These are phyloP conservation scores for Himalopsyche japonica DNA, from an alignment of 2,888 invertebrate genomes.

Conservation along the genomic window DNA sequence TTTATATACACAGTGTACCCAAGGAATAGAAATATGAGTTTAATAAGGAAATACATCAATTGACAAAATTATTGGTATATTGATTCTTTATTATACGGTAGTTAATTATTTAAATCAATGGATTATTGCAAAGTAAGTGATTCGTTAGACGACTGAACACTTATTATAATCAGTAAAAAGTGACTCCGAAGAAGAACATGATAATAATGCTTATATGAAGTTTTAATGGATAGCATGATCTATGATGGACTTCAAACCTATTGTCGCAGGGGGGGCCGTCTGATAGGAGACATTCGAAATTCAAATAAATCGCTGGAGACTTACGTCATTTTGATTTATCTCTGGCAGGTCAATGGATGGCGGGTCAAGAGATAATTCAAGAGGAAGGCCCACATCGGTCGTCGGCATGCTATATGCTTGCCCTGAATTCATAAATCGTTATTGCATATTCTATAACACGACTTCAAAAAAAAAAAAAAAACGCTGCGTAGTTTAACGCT, in stretches of 20 bases:
- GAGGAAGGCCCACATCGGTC: slow-evolving; percentile 21
- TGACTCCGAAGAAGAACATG: background rate
- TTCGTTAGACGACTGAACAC: no score
- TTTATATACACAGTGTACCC: no score
- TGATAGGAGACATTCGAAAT: background rate
- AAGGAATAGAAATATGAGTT: no score
- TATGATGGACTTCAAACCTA: background rate
- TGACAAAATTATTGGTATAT: no score
- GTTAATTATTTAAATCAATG: no score
- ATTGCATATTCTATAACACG: background rate
- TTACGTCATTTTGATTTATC: slow-evolving; percentile 29
- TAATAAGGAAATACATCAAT: no score
- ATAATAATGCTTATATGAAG: background rate
- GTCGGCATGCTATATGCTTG: slow-evolving; percentile 23
- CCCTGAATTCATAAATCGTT: slow-evolving; percentile 2
- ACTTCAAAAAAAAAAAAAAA: background rate
- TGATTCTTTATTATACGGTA: no score
- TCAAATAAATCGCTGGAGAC: background rate
- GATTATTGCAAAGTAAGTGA: no score
- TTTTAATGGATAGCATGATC: no score
- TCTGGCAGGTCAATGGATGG: slow-evolving; percentile 5
- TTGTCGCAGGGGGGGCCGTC: slow-evolving; percentile 2
- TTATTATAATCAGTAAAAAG: background rate
- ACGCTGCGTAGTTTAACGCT: background rate
- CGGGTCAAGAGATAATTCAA: slow-evolving; percentile 25